Evolutionary conservation across 2,888 invertebrate genomes (phyloP).

Genomic region (Diarsia dahlii): DNA sequence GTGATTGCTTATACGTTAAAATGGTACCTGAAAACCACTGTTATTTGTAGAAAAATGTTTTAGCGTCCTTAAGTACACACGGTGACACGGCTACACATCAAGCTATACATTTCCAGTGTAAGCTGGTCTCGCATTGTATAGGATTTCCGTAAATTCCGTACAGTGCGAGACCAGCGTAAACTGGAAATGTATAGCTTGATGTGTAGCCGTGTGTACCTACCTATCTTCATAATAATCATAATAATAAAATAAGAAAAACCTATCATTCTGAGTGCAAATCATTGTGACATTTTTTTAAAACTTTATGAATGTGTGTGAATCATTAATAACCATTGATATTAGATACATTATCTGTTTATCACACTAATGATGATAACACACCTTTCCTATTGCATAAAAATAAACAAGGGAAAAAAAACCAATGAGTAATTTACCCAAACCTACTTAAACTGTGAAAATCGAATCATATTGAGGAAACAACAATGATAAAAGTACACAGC

Average conservation of each 20-base stretch:
- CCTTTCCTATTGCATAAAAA: constrained; percentile 15
- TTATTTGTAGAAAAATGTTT: no score
- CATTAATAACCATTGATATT: constrained; percentile 4
- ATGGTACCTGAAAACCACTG: no score
- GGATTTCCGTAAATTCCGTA: no score
- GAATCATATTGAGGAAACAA: constrained; percentile 14
- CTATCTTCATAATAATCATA: neutral
- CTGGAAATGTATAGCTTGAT: no score
- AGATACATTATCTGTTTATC: neutral
- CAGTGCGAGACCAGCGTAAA: no score
- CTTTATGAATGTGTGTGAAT: constrained; percentile 15
- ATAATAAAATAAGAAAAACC: constrained; percentile 1
- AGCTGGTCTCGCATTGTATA: no score
- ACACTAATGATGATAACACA: constrained; percentile 5
- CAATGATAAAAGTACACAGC: constrained; percentile 9
- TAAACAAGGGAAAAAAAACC: constrained; percentile 25
- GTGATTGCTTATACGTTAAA: no score
- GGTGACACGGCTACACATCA: no score
- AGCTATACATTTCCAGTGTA: no score
- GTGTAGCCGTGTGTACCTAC: no score
- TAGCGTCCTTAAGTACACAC: no score
- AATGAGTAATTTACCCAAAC: constrained; percentile 8
- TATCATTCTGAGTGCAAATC: constrained; percentile 1
- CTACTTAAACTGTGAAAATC: constrained; percentile 6
- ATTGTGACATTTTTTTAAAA: neutral